Evolutionary conservation across 1,140 invertebrate species (phyloP).

Genomic region (Dinoponera quadriceps): DNA sequence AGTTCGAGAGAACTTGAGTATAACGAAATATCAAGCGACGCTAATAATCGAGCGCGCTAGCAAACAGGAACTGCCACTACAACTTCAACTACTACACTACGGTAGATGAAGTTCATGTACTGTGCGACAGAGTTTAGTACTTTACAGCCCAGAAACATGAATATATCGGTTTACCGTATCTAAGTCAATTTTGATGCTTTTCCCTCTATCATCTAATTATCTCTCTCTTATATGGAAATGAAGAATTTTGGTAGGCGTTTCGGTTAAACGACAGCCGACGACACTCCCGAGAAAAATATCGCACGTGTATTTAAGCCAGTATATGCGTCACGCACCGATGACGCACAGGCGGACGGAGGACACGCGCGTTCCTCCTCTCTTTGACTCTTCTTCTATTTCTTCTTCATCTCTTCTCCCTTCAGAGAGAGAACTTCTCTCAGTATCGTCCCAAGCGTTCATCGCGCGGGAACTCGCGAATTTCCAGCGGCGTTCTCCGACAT

Average conservation of each 20-base stretch:
- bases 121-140: too few relatives aligned
- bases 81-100: too few relatives aligned
- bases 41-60: too few relatives aligned
- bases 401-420: constrained; percentile 51
- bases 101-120: too few relatives aligned
- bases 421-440: constrained; percentile 55
- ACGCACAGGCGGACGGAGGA: constrained; percentile 54
- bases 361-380: constrained; percentile 39
- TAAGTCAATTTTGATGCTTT: too few relatives aligned
- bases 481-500: constrained; percentile 4
- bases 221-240: too few relatives aligned
- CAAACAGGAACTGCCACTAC: too few relatives aligned
- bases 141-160: too few relatives aligned
- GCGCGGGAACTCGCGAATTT: constrained; percentile 52
- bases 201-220: too few relatives aligned
- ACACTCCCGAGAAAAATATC: constrained; percentile 1
- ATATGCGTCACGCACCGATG: constrained; percentile 54
- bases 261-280: background rate
- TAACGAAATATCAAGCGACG: too few relatives aligned
- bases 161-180: too few relatives aligned
- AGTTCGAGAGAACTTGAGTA: too few relatives aligned
- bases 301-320: constrained; percentile 36
- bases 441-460: constrained; percentile 62
- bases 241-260: background rate
- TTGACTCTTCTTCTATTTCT: constrained; percentile 66